These are phyloP conservation scores for Rhynchonema sp. DNA, from an alignment of 2,888 invertebrate species.

Conservation along the genomic window DNA sequence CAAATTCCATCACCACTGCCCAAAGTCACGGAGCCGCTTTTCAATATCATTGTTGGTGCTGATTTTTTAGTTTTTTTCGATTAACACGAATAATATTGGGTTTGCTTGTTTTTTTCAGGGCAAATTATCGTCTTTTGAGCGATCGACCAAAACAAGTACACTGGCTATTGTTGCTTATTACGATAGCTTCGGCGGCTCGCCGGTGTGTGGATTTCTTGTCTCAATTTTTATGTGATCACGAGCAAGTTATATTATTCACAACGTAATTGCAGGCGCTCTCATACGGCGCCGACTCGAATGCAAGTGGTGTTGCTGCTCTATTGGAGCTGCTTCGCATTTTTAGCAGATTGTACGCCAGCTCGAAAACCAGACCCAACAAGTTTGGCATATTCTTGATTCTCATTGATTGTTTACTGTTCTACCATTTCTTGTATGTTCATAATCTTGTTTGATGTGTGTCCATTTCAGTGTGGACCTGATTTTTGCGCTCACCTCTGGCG, in stretches of 20 bases:
- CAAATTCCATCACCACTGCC: conserved; percentile 2
- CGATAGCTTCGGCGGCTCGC: conserved; percentile 68
- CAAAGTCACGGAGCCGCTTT: conserved; percentile 5
- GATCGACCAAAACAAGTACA: conserved; percentile 49
- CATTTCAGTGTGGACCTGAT: conserved; percentile 44
- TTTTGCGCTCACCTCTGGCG: conserved; percentile 72
- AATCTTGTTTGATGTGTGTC: too few relatives aligned
- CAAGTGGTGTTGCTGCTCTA: conserved; percentile 65
- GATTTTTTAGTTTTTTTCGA: background rate
- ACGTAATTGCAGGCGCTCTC: conserved; percentile 59
- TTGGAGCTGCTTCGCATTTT: conserved; percentile 69
- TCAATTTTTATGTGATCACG: background rate
- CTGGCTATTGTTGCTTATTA: conserved; percentile 80
- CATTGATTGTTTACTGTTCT: too few relatives aligned
- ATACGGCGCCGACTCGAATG: conserved; percentile 74
- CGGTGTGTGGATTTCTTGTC: conserved; percentile 44
- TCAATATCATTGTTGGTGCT: conserved; percentile 4
- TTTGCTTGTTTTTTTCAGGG: conserved; percentile 12
- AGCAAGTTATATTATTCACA: too few relatives aligned
- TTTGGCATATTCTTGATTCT: too few relatives aligned
- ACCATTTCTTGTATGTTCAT: too few relatives aligned
- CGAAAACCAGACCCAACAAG: conserved; percentile 8
- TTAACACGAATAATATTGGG: background rate
- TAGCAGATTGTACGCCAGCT: conserved; percentile 47
- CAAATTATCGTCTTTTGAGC: conserved; percentile 16